phyloP scores from a whole-genome alignment of 2,113 vertebrate genomes.

The Rana temporaria region DNA sequence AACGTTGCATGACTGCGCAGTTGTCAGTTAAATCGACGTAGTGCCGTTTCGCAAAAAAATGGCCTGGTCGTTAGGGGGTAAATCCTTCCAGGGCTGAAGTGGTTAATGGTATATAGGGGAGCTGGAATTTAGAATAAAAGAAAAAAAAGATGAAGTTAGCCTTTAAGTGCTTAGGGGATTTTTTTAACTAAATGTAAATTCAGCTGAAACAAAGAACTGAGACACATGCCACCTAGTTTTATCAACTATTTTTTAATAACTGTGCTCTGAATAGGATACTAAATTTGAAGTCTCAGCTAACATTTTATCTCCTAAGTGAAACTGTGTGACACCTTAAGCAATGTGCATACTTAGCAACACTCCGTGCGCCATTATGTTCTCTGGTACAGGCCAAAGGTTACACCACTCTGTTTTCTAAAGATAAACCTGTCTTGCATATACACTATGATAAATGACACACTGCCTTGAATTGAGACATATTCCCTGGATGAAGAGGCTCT shows the following conservation, averaged over 20 bases:
- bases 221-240: neutral
- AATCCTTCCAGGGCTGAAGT: too few species aligned
- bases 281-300: neutral
- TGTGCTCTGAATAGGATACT: neutral
- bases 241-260: neutral
- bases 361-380: neutral
- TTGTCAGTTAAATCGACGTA: too few species aligned
- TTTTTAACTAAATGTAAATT: too few species aligned
- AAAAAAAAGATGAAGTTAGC: too few species aligned
- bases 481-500: slow-evolving; percentile 6
- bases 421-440: slow-evolving; percentile 29
- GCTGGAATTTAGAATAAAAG: too few species aligned
- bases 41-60: too few species aligned
- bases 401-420: slow-evolving; percentile 26
- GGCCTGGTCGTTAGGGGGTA: too few species aligned
- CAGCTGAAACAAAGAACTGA: too few species aligned
- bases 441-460: slow-evolving; percentile 31
- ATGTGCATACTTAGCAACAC: neutral
- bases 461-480: slow-evolving; percentile 28
- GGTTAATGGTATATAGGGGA: too few species aligned
- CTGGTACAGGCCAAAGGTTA: slow-evolving; percentile 3
- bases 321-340: neutral
- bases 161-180: too few species aligned
- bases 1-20: too few species aligned
- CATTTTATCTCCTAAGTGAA: neutral